phyloP scores from a whole-genome alignment of 2,888 invertebrate species.

The Cotesia congregata region DNA sequence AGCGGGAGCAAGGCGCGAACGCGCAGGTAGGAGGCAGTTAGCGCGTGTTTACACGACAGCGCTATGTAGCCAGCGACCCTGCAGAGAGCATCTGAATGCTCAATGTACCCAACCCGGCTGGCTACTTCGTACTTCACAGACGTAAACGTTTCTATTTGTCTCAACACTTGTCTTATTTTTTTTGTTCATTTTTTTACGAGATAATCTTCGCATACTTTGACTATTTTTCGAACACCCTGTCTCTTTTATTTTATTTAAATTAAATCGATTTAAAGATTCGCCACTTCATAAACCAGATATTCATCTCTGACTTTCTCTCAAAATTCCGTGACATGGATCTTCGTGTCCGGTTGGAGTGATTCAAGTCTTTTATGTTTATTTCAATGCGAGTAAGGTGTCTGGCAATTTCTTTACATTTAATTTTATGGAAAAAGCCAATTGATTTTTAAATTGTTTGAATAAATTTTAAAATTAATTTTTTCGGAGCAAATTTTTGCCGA shows the following conservation, averaged over 20 bases:
- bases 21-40: slow-evolving; percentile 64
- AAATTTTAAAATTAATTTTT: too few relatives aligned
- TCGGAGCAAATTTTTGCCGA: too few relatives aligned
- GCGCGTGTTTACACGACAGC: slow-evolving; percentile 70
- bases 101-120: not conserved
- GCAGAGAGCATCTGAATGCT: slow-evolving; percentile 44
- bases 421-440: too few relatives aligned
- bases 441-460: too few relatives aligned
- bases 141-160: slow-evolving; percentile 68
- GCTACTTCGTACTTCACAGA: slow-evolving; percentile 42
- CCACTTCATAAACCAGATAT: too few relatives aligned
- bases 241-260: too few relatives aligned
- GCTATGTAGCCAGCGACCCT: slow-evolving; percentile 68
- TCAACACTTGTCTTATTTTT: slow-evolving; percentile 55
- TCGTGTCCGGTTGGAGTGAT: not conserved
- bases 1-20: slow-evolving; percentile 34
- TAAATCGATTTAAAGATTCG: too few relatives aligned
- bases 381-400: too few relatives aligned
- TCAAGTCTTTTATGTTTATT: not conserved
- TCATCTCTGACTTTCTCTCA: not conserved
- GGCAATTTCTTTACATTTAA: too few relatives aligned
- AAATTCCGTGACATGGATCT: not conserved
- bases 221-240: too few relatives aligned
- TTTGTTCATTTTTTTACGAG: slow-evolving; percentile 30
- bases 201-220: not conserved